Evolutionary conservation across 2,888 invertebrate genomes (phyloP).

Genomic region (Leucania comma): DNA sequence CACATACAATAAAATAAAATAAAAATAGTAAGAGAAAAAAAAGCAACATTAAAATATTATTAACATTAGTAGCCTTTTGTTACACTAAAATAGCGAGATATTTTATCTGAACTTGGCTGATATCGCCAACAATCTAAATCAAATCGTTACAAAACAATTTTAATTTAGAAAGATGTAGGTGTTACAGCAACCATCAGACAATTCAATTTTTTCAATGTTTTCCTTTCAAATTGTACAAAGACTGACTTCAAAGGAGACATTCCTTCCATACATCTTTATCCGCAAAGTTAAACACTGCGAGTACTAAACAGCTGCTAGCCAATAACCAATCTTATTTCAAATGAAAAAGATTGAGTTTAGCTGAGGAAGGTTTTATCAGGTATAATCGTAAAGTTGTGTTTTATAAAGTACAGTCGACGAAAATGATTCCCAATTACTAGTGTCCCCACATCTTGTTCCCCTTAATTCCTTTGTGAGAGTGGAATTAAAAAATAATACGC

Average conservation of each 20-base stretch:
- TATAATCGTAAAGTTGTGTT: constrained; percentile 31
- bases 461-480: constrained; percentile 69
- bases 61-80: no score
- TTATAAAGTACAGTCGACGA: constrained; percentile 57
- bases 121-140: neutral
- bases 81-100: neutral
- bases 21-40: no score
- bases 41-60: no score
- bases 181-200: constrained; percentile 46
- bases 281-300: constrained; percentile 30
- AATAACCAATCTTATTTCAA: constrained; percentile 31
- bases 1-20: no score
- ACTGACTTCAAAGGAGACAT: constrained; percentile 64
- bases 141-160: constrained; percentile 27
- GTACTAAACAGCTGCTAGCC: neutral
- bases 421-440: constrained; percentile 72
- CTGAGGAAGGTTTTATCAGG: neutral
- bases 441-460: constrained; percentile 61
- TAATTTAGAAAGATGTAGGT: constrained; percentile 47
- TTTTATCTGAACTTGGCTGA: neutral
- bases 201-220: constrained; percentile 57
- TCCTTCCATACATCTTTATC: constrained; percentile 56
- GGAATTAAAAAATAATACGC: constrained; percentile 68
- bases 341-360: neutral
- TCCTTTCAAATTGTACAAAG: constrained; percentile 67